phyloP scores from a whole-genome alignment of 2,797 vertebrate species.

The Champsocephalus gunnari region DNA sequence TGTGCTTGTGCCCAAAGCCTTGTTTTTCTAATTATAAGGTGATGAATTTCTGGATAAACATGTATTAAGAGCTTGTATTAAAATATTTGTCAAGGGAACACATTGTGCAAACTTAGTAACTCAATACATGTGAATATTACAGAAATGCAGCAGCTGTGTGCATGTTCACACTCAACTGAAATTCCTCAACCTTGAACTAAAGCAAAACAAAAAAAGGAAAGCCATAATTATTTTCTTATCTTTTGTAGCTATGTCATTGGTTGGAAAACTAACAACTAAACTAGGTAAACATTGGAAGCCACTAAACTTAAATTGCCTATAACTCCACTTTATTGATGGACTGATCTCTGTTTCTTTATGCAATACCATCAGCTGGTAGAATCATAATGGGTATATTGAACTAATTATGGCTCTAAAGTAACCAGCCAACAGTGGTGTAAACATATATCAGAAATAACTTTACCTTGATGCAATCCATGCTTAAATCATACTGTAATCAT shows the following conservation, averaged over 20 bases:
- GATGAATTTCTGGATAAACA: neutral
- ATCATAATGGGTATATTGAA: conserved; percentile 29
- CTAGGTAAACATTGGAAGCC: conserved; percentile 1
- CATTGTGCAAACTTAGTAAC: neutral
- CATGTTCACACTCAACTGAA: conserved; percentile 16
- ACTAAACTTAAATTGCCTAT: conserved; percentile 8
- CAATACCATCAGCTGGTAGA: conserved; percentile 38
- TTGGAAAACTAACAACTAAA: neutral
- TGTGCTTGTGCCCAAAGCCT: neutral
- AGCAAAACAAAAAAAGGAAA: neutral
- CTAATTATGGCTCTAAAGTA: conserved; percentile 27
- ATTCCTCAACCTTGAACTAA: neutral
- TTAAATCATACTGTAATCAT: conserved; percentile 20
- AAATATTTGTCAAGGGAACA: neutral
- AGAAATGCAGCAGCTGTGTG: conserved; percentile 21
- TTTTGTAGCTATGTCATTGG: neutral
- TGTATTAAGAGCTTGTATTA: neutral
- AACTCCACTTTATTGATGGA: conserved; percentile 19
- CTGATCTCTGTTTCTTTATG: conserved; percentile 36
- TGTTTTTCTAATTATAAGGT: neutral
- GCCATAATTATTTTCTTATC: neutral
- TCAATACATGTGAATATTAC: neutral
- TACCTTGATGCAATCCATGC: conserved; percentile 19
- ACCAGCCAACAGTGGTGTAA: conserved; percentile 5
- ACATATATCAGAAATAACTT: conserved; percentile 17